These are phyloP conservation scores for Phoebastria nigripes DNA, from an alignment of 2,797 vertebrate species.

Conservation along the genomic window DNA sequence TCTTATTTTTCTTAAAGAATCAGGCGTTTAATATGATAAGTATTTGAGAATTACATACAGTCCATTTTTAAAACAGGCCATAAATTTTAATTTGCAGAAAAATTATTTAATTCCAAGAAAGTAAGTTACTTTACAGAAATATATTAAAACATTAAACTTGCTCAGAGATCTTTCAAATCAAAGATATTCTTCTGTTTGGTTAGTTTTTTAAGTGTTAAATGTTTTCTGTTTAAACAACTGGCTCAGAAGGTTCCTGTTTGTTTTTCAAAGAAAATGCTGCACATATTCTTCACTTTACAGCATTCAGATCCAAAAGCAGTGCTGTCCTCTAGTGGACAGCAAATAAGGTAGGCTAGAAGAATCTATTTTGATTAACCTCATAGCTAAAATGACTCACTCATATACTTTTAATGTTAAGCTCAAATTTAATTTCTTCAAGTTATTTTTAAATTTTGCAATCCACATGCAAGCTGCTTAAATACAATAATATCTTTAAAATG, in stretches of 20 bases:
- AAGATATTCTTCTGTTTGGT: not conserved
- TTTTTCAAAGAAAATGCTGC: conserved; percentile 61
- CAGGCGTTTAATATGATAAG: not conserved
- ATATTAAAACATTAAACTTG: conserved; percentile 6
- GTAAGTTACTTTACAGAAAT: not conserved
- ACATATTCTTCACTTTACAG: conserved; percentile 37
- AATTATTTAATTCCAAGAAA: not conserved
- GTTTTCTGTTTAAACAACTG: conserved; percentile 34
- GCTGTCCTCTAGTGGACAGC: conserved; percentile 88
- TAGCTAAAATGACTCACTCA: not conserved
- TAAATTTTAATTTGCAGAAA: conserved; percentile 42
- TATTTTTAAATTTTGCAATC: not conserved
- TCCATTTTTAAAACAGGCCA: conserved; percentile 10
- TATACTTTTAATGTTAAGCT: not conserved
- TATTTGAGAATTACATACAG: not conserved
- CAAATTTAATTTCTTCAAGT: not conserved
- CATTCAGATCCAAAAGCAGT: conserved; percentile 83
- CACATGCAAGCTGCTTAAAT: not conserved
- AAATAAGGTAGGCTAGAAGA: not conserved
- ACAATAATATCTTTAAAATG: not conserved
- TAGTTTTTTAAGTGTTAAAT: conserved; percentile 22
- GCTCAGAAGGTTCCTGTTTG: conserved; percentile 35
- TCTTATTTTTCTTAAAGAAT: not conserved
- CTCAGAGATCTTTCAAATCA: not conserved
- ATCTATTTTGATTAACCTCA: not conserved